phyloP scores from a whole-genome alignment of 2,113 vertebrate genomes.

The Colinus virginianus region DNA sequence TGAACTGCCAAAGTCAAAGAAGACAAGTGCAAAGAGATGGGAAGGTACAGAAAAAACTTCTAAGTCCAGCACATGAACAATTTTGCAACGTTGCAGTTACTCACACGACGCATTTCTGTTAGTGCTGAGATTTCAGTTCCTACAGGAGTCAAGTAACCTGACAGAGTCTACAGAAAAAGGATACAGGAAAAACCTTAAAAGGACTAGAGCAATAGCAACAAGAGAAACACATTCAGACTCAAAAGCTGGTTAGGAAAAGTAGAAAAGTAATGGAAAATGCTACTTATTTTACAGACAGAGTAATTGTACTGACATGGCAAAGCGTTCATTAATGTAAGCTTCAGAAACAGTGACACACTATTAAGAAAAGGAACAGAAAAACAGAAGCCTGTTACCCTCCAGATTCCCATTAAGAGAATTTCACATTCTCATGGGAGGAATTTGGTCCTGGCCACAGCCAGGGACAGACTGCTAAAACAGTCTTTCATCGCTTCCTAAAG shows the following conservation, averaged over 20 bases:
- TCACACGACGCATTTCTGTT: constrained; percentile 91
- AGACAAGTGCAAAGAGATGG: background rate
- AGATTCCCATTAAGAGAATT: background rate
- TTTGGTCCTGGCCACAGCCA: background rate
- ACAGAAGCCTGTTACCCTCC: background rate
- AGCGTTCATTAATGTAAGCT: background rate
- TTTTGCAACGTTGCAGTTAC: background rate
- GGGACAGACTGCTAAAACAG: background rate
- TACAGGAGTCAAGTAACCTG: constrained; percentile 90
- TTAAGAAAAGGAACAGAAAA: background rate
- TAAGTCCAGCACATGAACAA: background rate
- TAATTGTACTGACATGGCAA: background rate
- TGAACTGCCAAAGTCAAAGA: background rate
- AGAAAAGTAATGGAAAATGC: background rate
- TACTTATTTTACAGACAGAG: background rate
- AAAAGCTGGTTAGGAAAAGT: background rate
- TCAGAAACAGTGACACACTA: background rate
- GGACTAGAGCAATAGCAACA: constrained; percentile 18
- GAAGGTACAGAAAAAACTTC: background rate
- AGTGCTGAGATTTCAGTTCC: constrained; percentile 88
- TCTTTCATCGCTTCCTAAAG: background rate
- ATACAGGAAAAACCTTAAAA: constrained; percentile 45
- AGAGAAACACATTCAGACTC: background rate
- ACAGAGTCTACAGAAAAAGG: constrained; percentile 81
- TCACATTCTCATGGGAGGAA: background rate